phyloP scores from a whole-genome alignment of 2,888 invertebrate genomes.

The Cepaea hortensis region DNA sequence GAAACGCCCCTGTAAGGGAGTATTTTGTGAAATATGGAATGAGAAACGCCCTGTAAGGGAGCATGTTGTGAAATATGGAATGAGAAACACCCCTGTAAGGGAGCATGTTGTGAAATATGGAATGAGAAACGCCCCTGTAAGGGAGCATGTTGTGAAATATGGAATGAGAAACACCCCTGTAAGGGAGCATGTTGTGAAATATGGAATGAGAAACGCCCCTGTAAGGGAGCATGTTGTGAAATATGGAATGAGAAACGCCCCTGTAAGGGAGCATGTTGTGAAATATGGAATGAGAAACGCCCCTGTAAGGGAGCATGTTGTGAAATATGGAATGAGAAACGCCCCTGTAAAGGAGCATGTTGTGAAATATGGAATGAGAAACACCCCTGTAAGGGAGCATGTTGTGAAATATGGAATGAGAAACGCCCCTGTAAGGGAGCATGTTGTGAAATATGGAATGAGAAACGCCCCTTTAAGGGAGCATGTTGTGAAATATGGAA shows the following conservation, averaged over 20 bases:
- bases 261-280: constrained; percentile 80
- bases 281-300: constrained; percentile 96
- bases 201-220: constrained; percentile 94
- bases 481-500: constrained; percentile 91
- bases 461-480: constrained; percentile 85
- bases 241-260: constrained; percentile 95
- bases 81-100: constrained; percentile 86
- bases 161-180: constrained; percentile 92
- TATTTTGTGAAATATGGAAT: constrained; percentile 89
- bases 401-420: constrained; percentile 95
- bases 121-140: constrained; percentile 88
- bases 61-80: constrained; percentile 91
- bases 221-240: constrained; percentile 82
- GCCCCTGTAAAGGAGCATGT: constrained; percentile 82
- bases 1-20: constrained; percentile 83
- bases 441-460: constrained; percentile 93
- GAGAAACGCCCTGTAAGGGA: constrained; percentile 85
- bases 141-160: constrained; percentile 86
- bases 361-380: constrained; percentile 94
- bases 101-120: constrained; percentile 89
- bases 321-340: constrained; percentile 94
- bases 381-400: constrained; percentile 81
- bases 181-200: constrained; percentile 84
- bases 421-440: constrained; percentile 83
- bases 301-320: constrained; percentile 81